phyloP scores from a whole-genome alignment of 2,797 vertebrate species.

The Tenualosa thibaudeaui region DNA sequence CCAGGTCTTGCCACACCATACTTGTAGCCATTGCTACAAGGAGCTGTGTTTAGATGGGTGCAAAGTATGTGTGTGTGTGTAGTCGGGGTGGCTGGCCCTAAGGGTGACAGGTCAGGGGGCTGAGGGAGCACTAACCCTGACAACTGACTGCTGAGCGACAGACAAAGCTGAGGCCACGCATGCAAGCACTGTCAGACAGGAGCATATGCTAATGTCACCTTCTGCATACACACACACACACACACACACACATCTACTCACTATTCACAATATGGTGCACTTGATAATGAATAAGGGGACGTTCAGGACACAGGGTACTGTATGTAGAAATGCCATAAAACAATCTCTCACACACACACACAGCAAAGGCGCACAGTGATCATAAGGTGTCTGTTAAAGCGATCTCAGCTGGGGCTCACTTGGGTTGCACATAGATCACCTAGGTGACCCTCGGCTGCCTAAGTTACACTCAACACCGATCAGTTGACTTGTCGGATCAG shows the following conservation, averaged over 20 bases:
- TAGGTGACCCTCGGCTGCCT: not conserved
- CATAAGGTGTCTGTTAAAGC: not conserved
- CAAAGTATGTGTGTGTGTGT: constrained; percentile 34
- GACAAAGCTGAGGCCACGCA: constrained; percentile 42
- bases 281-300: too few species aligned
- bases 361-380: not conserved
- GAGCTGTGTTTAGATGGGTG: not conserved
- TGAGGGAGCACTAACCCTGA: constrained; percentile 14
- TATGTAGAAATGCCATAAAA: not conserved
- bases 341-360: not conserved
- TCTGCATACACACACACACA: too few species aligned
- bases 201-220: not conserved
- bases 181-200: not conserved
- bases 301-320: not conserved
- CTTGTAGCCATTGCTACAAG: not conserved
- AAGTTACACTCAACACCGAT: constrained; percentile 13
- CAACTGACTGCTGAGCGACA: constrained; percentile 55
- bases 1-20: constrained; percentile 33
- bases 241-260: not conserved
- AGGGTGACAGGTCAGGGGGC: constrained; percentile 46
- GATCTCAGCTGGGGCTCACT: constrained; percentile 19
- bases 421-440: not conserved
- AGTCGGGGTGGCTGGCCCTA: constrained; percentile 10
- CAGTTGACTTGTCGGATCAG: not conserved
- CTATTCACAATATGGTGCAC: too few species aligned